Conservation (phyloP, 1,140 invertebrate genomes). For the Brachionus asplanchnoidis region DNA sequence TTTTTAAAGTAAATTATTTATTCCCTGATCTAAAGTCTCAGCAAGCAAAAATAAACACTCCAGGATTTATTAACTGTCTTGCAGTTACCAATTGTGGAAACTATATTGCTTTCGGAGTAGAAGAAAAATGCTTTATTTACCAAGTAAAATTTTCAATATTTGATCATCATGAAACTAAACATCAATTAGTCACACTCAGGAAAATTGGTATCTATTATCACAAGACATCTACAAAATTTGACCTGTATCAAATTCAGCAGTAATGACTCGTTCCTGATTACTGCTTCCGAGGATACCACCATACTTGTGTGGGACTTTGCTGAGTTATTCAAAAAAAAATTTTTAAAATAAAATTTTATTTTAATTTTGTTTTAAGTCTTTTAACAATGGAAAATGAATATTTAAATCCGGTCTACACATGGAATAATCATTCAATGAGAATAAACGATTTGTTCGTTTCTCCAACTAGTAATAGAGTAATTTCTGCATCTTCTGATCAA, state of each 20-base stretch:
- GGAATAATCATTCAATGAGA: conserved; percentile 39
- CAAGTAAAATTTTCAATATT: conserved; percentile 13
- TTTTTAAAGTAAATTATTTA: not conserved
- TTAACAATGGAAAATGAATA: conserved; percentile 21
- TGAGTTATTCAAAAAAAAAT: not conserved
- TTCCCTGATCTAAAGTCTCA: not conserved
- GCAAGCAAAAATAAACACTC: conserved; percentile 16
- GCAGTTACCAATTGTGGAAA: conserved; percentile 25
- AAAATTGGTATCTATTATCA: not conserved
- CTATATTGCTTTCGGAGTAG: conserved; percentile 17
- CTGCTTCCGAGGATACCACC: conserved; percentile 26
- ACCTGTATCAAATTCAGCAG: conserved; percentile 20
- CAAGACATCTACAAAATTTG: conserved; percentile 24
- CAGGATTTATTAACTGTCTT: conserved; percentile 15
- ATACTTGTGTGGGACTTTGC: conserved; percentile 38
- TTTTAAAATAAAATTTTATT: not conserved
- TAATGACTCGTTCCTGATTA: not conserved
- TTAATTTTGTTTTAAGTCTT: not conserved
- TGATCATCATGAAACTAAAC: not conserved
- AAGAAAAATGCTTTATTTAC: conserved; percentile 37
- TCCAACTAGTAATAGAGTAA: not conserved
- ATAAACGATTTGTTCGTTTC: conserved; percentile 36
- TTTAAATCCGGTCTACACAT: conserved; percentile 17
- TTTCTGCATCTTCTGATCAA: conserved; percentile 33
- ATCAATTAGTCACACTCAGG: conserved; percentile 2